Evolutionary conservation across 2,888 invertebrate genomes (phyloP).

Genomic region (Galerucella calmariensis): DNA sequence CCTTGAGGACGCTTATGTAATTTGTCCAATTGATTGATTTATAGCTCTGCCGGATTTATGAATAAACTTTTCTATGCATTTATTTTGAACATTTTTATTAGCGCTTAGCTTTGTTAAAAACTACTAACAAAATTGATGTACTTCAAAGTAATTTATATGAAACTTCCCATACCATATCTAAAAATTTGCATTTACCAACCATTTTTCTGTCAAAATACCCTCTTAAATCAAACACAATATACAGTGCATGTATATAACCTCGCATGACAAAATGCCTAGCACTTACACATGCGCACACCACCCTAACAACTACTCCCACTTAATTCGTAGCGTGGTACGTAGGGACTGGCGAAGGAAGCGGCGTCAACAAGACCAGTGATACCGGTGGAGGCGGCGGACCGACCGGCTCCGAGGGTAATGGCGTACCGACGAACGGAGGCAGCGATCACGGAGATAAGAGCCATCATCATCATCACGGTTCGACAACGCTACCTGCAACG

Average conservation of each 20-base stretch:
- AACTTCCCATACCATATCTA: no score
- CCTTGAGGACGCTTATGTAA: no score
- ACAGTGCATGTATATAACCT: background rate
- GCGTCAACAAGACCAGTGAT: conserved; percentile 58
- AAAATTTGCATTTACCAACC: no score
- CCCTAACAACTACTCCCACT: conserved; percentile 47
- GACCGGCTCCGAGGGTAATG: conserved; percentile 64
- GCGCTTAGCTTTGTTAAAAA: no score
- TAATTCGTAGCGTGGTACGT: conserved; percentile 66
- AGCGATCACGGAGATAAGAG: conserved; percentile 68
- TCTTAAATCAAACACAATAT: background rate
- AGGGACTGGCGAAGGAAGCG: conserved; percentile 59
- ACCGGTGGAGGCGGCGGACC: conserved; percentile 50
- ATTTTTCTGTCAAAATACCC: background rate
- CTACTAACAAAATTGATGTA: no score
- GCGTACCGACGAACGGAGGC: conserved; percentile 57
- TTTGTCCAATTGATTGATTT: no score
- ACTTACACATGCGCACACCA: conserved; percentile 47
- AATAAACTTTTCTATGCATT: no score
- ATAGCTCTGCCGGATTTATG: no score
- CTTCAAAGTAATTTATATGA: no score
- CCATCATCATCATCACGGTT: conserved; percentile 65
- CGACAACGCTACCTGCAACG: conserved; percentile 75
- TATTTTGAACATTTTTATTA: no score
- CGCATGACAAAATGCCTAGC: conserved; percentile 35